phyloP scores from a whole-genome alignment of 2,113 vertebrate genomes.

The Chelonoidis abingdonii region DNA sequence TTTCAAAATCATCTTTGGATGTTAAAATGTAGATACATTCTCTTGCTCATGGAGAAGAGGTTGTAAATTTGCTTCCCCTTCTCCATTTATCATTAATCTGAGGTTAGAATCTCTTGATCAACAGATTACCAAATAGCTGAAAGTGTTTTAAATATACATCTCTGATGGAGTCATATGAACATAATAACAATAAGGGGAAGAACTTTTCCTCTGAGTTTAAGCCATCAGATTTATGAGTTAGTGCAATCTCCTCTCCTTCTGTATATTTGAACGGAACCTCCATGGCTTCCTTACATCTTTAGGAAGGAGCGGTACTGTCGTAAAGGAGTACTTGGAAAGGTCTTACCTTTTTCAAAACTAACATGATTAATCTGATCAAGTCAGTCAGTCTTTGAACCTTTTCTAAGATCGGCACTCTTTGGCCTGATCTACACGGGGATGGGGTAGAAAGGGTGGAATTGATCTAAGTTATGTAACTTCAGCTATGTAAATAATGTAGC shows the following conservation, averaged over 20 bases:
- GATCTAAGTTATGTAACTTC: too few species aligned
- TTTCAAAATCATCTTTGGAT: neutral
- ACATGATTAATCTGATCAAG: constrained; percentile 23
- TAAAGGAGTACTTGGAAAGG: neutral
- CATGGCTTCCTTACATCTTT: neutral
- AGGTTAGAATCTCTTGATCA: neutral
- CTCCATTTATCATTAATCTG: neutral
- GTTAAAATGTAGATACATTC: neutral
- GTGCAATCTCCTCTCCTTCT: neutral
- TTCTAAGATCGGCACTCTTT: neutral
- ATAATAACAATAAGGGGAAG: neutral
- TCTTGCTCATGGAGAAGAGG: neutral
- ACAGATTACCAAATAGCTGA: neutral
- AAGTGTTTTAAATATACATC: neutral
- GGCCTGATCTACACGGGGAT: too few species aligned
- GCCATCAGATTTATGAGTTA: neutral
- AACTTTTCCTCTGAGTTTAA: neutral
- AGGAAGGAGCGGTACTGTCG: neutral
- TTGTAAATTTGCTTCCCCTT: neutral
- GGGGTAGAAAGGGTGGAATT: too few species aligned
- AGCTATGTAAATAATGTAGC: too few species aligned
- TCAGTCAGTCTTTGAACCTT: constrained; percentile 24
- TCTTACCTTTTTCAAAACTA: neutral
- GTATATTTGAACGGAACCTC: neutral
- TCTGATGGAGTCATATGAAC: neutral